Base-by-base conservation (phyloP, 2,113 vertebrate species). In the Hyperoodon ampullatus region DNA sequence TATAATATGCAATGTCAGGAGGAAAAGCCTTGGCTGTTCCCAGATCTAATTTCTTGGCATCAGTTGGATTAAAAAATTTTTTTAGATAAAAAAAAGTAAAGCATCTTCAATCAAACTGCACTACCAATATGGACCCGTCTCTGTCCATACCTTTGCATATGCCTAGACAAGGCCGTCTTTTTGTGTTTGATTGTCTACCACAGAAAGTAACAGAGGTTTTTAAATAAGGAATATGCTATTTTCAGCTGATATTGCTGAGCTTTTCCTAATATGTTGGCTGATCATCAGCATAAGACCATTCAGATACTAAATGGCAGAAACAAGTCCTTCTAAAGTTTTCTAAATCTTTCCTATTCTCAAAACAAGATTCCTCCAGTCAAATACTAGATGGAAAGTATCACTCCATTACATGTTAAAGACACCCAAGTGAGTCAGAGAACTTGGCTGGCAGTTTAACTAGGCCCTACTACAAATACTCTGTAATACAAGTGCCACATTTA, bases 361-460 rank as follows among this genome's bases (percentile, higher is more conserved):
- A 97, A 97, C 33, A 93, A 65, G 63, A 91, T 44, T 93, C 39
- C 77, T 90, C 93, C 92, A 68, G 77, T 85, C 66, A 82, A 96
- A 92, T 68, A 90, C 71, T 66, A 96, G 75, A 96, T 77, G 93
- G 94, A 94, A 98, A 95, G 42, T 26, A 94, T 90, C 50, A 98
- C 90, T 91, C 82, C 89, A 98, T 95, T 96, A 96, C 11, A 92
- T 94, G 93, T 97, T 93, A 94, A 95, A 97, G 80, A 97, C 13
- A 96, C 96, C n/a, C 13, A 70, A 65, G 33, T 88, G 47, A 86
- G 47, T 77, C 74, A 91, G 93, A 98, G 78, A 42, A 96, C 75
- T 98, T 66, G 35, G 33, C 78, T 35, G 30, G 47, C 12, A 72
- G 18, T 80, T 30, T 93, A 92, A 78, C 68, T 65, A 14, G 30